Conservation (phyloP, 2,113 vertebrate genomes). For the Clarias macrocephalus region DNA sequence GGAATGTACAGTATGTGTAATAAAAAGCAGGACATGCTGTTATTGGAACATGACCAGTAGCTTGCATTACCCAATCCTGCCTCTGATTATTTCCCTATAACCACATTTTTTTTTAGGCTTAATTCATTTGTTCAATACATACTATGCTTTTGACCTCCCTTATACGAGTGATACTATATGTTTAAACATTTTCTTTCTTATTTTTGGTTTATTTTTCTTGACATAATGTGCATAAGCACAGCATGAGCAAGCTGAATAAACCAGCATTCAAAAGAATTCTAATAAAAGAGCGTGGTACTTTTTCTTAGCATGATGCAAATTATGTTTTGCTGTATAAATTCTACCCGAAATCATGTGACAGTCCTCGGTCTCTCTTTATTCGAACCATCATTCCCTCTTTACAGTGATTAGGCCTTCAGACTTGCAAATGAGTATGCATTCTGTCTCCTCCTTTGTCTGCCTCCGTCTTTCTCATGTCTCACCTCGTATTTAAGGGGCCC, state of each 20-base stretch:
- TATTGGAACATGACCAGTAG: not conserved
- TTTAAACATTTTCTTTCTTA: not conserved
- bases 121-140: not conserved
- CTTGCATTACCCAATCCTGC: not conserved
- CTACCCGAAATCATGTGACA: not conserved
- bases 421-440: not conserved
- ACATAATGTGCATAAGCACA: not conserved
- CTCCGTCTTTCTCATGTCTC: conserved; percentile 54
- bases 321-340: not conserved
- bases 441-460: conserved; percentile 62
- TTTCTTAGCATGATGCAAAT: not conserved
- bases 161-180: not conserved
- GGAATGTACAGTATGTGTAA: not conserved
- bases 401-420: conserved; percentile 33
- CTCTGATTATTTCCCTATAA: not conserved
- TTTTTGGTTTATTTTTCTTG: not conserved
- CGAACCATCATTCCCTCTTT: not conserved
- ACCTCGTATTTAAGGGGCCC: conserved; percentile 72
- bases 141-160: not conserved
- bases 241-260: not conserved
- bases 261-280: not conserved
- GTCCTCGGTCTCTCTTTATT: not conserved
- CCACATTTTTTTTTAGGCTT: not conserved
- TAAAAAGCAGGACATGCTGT: not conserved
- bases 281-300: not conserved